Evolutionary conservation across 2,888 invertebrate genomes (phyloP).

Genomic region (Teleiodes luculella): DNA sequence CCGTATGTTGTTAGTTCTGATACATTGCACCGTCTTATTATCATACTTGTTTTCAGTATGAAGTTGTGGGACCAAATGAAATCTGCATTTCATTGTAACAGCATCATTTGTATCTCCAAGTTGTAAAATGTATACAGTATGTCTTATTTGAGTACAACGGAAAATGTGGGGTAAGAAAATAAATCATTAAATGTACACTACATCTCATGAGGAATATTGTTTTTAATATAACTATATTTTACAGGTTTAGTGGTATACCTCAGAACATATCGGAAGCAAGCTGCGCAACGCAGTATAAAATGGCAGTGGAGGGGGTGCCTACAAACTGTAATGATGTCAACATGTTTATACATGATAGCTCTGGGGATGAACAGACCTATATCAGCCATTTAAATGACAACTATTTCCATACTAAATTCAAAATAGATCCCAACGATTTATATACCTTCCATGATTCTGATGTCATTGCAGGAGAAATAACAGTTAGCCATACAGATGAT

Average conservation of each 20-base stretch:
- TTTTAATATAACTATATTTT: constrained; percentile 19
- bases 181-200: neutral
- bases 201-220: neutral
- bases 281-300: constrained; percentile 73
- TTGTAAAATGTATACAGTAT: constrained; percentile 73
- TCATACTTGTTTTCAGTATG: constrained; percentile 51
- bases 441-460: constrained; percentile 75
- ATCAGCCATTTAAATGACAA: constrained; percentile 67
- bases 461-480: constrained; percentile 70
- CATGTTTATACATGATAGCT: constrained; percentile 66
- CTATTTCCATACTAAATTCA: constrained; percentile 69
- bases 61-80: constrained; percentile 63
- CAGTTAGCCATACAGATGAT: constrained; percentile 72
- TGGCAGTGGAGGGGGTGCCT: constrained; percentile 70
- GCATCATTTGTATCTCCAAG: constrained; percentile 51
- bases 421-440: constrained; percentile 73
- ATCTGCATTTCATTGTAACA: constrained; percentile 46
- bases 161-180: constrained; percentile 72
- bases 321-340: constrained; percentile 64
- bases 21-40: neutral
- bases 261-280: constrained; percentile 74
- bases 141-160: constrained; percentile 76
- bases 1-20: neutral
- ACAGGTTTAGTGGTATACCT: constrained; percentile 73
- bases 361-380: constrained; percentile 65